phyloP scores from a whole-genome alignment of 1,140 invertebrate species.

The Tetranychus cinnabarinus region DNA sequence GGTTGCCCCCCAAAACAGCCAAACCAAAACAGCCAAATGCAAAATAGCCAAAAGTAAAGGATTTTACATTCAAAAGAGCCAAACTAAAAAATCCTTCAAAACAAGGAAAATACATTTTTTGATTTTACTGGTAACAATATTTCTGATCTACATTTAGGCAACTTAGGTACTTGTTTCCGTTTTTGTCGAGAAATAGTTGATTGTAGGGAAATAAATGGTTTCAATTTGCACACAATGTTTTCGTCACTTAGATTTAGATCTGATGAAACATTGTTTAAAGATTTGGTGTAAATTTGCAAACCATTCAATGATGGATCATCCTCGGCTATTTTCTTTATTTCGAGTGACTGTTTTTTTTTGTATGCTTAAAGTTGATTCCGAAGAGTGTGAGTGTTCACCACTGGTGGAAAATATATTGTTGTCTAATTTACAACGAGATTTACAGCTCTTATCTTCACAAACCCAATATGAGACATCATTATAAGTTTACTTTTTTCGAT shows the following conservation, averaged over 20 bases:
- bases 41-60: too few species aligned
- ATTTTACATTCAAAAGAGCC: too few species aligned
- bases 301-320: not conserved
- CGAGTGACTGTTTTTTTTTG: not conserved
- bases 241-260: not conserved
- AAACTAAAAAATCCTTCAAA: too few species aligned
- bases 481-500: not conserved
- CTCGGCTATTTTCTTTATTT: not conserved
- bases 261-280: not conserved
- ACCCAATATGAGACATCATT: not conserved
- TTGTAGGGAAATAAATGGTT: not conserved
- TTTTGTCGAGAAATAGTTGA: not conserved
- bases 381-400: not conserved
- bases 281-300: not conserved
- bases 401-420: not conserved
- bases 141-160: not conserved
- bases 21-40: too few species aligned
- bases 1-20: too few species aligned
- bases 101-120: too few species aligned
- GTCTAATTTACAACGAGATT: not conserved
- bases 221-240: not conserved
- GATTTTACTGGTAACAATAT: not conserved
- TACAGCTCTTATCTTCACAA: not conserved
- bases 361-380: not conserved
- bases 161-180: not conserved